Evolutionary conservation across 2,888 invertebrate genomes (phyloP).

Genomic region (Drosophila ustulata): DNA sequence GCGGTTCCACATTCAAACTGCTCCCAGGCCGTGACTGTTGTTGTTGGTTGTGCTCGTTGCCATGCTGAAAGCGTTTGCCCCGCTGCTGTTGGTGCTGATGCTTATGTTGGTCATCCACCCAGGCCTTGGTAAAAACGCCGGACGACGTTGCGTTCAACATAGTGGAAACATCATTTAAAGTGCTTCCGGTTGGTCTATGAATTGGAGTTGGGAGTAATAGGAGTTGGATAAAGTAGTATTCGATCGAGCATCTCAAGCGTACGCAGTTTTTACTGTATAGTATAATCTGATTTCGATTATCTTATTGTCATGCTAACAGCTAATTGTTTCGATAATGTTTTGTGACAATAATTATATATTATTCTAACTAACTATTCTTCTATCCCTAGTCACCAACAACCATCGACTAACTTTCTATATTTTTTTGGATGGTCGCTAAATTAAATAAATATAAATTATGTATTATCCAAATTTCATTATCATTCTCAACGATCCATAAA

Average conservation of each 20-base stretch:
- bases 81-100: slow-evolving; percentile 7
- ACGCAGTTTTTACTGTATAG: background rate
- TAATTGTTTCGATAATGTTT: background rate
- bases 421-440: too few species aligned
- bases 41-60: background rate
- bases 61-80: background rate
- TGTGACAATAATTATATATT: background rate
- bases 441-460: too few species aligned
- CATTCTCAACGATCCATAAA: too few species aligned
- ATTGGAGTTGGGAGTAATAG: slow-evolving; percentile 19
- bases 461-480: too few species aligned
- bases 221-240: slow-evolving; percentile 23
- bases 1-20: background rate
- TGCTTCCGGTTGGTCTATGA: slow-evolving; percentile 11
- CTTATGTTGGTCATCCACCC: slow-evolving; percentile 38
- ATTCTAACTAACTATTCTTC: background rate
- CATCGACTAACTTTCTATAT: too few species aligned
- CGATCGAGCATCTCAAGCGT: slow-evolving; percentile 3
- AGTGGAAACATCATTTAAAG: background rate
- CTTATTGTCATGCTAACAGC: background rate
- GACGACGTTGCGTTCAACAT: background rate
- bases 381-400: too few species aligned
- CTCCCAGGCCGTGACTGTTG: slow-evolving; percentile 1
- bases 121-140: slow-evolving; percentile 10
- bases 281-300: background rate